Evolutionary conservation across 2,113 vertebrate species (phyloP).

Genomic region (Leucosticte australis): DNA sequence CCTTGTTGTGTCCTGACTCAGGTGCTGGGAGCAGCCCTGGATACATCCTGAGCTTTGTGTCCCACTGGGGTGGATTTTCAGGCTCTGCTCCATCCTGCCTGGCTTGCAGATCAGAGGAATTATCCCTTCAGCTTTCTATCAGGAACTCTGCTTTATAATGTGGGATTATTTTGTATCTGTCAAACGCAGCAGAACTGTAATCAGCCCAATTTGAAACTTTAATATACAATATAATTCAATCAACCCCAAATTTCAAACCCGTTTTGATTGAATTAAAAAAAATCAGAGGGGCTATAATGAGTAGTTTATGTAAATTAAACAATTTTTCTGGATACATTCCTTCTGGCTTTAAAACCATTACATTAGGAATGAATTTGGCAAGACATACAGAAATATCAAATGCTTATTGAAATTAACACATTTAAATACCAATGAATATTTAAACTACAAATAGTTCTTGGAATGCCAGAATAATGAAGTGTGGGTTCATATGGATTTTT

Average conservation of each 20-base stretch:
- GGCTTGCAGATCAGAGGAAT: neutral
- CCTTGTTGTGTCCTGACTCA: neutral
- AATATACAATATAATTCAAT: slow-evolving; percentile 43
- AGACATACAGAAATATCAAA: slow-evolving; percentile 44
- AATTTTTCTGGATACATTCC: slow-evolving; percentile 50
- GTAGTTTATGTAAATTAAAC: slow-evolving; percentile 54
- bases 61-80: neutral
- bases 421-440: slow-evolving; percentile 58
- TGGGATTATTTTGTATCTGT: slow-evolving; percentile 1
- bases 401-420: slow-evolving; percentile 60
- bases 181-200: slow-evolving; percentile 32
- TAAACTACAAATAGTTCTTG: slow-evolving; percentile 28
- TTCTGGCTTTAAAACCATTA: slow-evolving; percentile 60
- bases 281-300: slow-evolving; percentile 31
- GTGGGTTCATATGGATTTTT: neutral
- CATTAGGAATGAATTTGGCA: slow-evolving; percentile 39
- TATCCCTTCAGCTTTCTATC: neutral
- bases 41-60: neutral
- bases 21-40: neutral
- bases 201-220: slow-evolving; percentile 33
- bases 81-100: neutral
- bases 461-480: neutral
- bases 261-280: slow-evolving; percentile 42
- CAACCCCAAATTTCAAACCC: slow-evolving; percentile 12
- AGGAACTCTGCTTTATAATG: neutral